phyloP scores from a whole-genome alignment of 2,113 vertebrate genomes.

The Chaetodon auriga region DNA sequence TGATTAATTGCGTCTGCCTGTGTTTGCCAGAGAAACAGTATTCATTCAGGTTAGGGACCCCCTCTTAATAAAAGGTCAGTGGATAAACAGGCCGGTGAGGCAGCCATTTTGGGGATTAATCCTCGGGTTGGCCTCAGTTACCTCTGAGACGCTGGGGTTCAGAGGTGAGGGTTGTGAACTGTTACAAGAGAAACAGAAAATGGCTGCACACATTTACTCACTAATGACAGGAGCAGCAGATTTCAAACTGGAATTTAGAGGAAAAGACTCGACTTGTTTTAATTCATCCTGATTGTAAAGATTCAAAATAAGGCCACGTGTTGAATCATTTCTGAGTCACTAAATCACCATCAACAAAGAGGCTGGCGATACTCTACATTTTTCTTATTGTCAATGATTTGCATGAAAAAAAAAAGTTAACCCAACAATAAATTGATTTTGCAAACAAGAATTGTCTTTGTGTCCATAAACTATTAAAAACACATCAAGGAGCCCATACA shows the following conservation, averaged over 20 bases:
- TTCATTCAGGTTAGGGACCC: conserved; percentile 74
- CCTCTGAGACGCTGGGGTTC: conserved; percentile 61
- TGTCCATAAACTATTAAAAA: too few relatives aligned
- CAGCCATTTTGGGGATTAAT: conserved; percentile 73
- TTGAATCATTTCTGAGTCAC: neutral
- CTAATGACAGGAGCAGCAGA: conserved; percentile 34
- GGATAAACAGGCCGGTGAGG: conserved; percentile 69
- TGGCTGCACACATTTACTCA: conserved; percentile 24
- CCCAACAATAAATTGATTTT: neutral
- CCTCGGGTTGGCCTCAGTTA: conserved; percentile 48
- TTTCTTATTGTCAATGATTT: neutral
- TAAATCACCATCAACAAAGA: neutral
- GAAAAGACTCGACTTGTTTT: neutral
- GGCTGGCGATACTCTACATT: neutral
- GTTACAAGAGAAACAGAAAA: conserved; percentile 52
- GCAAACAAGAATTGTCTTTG: neutral
- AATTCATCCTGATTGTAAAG: conserved; percentile 1
- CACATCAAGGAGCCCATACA: too few relatives aligned
- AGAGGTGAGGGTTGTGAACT: conserved; percentile 77
- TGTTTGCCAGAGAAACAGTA: conserved; percentile 77
- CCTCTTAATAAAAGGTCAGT: conserved; percentile 72
- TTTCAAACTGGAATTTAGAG: conserved; percentile 16
- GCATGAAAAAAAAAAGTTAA: neutral
- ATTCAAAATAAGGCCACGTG: conserved; percentile 5
- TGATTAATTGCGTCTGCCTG: conserved; percentile 78